These are phyloP conservation scores for Ypsolopha sequella DNA, from an alignment of 2,888 invertebrate genomes.

Conservation along the genomic window DNA sequence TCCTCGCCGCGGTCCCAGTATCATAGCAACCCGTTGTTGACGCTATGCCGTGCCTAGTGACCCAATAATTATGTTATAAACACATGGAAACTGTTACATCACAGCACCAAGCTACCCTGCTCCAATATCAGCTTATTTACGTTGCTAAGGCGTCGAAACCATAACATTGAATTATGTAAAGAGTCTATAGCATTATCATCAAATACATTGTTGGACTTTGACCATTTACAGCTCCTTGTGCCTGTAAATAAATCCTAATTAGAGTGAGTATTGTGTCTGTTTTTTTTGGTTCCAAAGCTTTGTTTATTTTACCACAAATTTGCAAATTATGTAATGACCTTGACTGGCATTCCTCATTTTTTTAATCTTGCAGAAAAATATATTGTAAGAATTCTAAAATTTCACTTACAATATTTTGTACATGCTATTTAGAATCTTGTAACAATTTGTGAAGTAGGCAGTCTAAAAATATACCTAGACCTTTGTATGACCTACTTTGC, in stretches of 20 bases:
- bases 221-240: constrained; percentile 9
- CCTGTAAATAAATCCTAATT: constrained; percentile 9
- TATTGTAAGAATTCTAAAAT: too few relatives aligned
- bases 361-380: too few relatives aligned
- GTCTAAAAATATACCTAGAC: constrained; percentile 37
- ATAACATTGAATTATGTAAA: constrained; percentile 23
- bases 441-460: background rate
- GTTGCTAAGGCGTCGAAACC: constrained; percentile 41
- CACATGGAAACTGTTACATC: constrained; percentile 41
- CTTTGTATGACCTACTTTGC: constrained; percentile 47
- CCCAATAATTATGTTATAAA: constrained; percentile 33
- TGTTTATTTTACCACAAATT: too few relatives aligned
- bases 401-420: too few relatives aligned
- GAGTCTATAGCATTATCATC: background rate
- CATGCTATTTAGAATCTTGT: too few relatives aligned
- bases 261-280: constrained; percentile 19
- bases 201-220: constrained; percentile 16
- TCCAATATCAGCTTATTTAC: constrained; percentile 8
- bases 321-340: constrained; percentile 3
- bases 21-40: constrained; percentile 70
- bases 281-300: background rate
- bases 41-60: constrained; percentile 39
- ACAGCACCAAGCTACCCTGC: constrained; percentile 19
- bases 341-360: background rate
- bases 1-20: constrained; percentile 39